Evolutionary conservation across 2,113 vertebrate species (phyloP), one percentile per base, ranked within the genome.

Genomic region (Nothocercus julius): DNA sequence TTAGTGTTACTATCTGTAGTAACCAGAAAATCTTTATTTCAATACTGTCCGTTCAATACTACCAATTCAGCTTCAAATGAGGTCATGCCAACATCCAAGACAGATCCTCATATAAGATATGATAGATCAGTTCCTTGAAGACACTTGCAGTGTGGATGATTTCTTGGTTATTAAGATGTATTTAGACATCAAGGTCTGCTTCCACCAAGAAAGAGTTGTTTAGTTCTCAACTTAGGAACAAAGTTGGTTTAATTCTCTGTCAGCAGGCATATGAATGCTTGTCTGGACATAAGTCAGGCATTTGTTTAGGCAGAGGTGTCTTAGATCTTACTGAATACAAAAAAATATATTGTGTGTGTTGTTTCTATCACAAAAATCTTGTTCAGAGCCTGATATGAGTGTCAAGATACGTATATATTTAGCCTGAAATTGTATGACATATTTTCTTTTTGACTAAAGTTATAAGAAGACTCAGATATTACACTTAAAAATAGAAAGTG

Each of bases 31-130:
- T 91, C 36, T 36, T 36, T 36, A 36, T 36, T 36, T 36, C 36
- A 36, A 36, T 36, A 36, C 36, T 36, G 36, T 36, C 36, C 36
- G 70, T 66, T 89, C 91, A 79, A 38, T 85, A 66, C 10, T 22
- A 85, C 91, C 88, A 91, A 77, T 91, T 93, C 87, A 91, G 9
- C 49, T 85, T 93, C 75, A 90, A 1, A 27, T 80, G 81, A 51
- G 56, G 83, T 93, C 58, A 66, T 84, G 70, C 69, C 58, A 86
- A 38, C 28, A 61, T 68, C 42, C 22, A 89, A 59, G 81, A 87
- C 27, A 85, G 70, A 78, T 58, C 34, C 13, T 68, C 18, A 11
- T 76, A 44, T 73, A 86, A 76, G 44, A 45, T 79, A 21, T 24
- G 53, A 45, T 87, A 89, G 78, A 38, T 93, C 84, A 73, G 73